Evolutionary conservation across 1,140 invertebrate genomes (phyloP).

Genomic region (Sinonovacula constricta): DNA sequence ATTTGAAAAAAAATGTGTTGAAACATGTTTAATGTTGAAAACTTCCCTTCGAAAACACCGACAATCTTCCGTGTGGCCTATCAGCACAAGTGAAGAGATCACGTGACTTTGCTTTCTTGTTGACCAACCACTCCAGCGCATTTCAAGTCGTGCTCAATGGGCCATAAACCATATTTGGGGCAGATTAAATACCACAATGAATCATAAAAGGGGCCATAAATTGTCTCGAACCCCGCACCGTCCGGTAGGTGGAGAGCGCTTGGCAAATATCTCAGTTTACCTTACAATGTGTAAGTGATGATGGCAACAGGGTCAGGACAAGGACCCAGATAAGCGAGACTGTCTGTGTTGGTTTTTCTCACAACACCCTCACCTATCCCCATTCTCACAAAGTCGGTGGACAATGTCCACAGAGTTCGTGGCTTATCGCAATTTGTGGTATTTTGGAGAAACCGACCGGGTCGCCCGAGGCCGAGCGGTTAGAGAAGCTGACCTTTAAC

Average conservation of each 20-base stretch:
- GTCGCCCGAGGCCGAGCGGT: no score
- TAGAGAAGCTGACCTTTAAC: no score
- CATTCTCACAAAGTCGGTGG: not conserved
- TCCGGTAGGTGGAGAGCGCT: not conserved
- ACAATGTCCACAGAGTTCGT: not conserved
- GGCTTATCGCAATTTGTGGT: no score
- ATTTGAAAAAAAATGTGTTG: no score
- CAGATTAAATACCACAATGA: conserved; percentile 2
- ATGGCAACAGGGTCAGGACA: no score
- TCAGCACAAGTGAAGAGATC: no score
- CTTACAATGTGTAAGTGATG: not conserved
- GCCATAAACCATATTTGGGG: conserved; percentile 32
- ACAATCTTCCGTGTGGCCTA: no score
- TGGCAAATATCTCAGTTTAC: not conserved
- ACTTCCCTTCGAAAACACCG: no score
- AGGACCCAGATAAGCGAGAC: no score
- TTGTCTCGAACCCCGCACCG: not conserved
- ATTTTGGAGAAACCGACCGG: no score
- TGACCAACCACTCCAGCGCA: not conserved
- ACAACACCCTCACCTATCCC: not conserved
- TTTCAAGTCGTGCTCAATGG: conserved; percentile 14
- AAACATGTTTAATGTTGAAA: no score
- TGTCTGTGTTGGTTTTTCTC: not conserved
- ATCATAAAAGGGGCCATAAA: conserved; percentile 38
- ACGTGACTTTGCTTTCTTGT: no score